A percentile compares a stretch with the other conserved stretches of the same genome.
phyloP scores from a whole-genome alignment of 2,888 invertebrate genomes.

The Nomada lathburiana region DNA sequence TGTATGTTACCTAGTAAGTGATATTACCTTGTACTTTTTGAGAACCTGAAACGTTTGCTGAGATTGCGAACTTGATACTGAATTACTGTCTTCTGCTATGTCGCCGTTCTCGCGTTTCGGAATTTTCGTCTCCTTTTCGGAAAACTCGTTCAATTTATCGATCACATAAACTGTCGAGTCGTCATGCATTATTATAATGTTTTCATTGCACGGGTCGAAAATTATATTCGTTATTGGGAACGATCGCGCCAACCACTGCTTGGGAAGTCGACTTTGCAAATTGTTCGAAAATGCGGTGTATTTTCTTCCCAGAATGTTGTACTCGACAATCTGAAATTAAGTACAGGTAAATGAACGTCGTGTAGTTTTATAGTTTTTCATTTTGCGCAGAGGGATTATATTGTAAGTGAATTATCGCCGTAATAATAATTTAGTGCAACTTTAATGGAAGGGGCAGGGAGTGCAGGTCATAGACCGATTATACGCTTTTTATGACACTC shows the following conservation, averaged over 20 bases:
- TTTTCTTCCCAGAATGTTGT: slow-evolving; percentile 87
- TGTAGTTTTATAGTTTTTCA: slow-evolving; percentile 58
- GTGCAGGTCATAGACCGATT: slow-evolving; percentile 57
- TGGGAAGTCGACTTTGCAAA: slow-evolving; percentile 85
- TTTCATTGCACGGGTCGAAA: slow-evolving; percentile 87
- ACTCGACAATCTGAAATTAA: slow-evolving; percentile 89
- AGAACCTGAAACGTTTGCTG: slow-evolving; percentile 83
- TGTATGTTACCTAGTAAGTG: background rate
- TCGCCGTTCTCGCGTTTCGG: slow-evolving; percentile 82
- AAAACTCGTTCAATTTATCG: slow-evolving; percentile 85
- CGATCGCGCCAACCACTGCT: slow-evolving; percentile 86
- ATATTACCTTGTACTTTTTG: slow-evolving; percentile 86
- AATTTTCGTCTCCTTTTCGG: slow-evolving; percentile 82
- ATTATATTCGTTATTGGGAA: slow-evolving; percentile 87
- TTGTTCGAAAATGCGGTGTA: slow-evolving; percentile 88
- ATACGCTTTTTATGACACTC: slow-evolving; percentile 60
- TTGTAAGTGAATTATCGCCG: slow-evolving; percentile 48
- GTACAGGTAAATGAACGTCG: slow-evolving; percentile 7
- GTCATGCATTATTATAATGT: slow-evolving; percentile 90
- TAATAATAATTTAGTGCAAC: slow-evolving; percentile 49
- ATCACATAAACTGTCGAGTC: slow-evolving; percentile 89
- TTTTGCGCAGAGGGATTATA: slow-evolving; percentile 50
- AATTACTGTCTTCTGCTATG: slow-evolving; percentile 79
- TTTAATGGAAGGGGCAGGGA: slow-evolving; percentile 6
- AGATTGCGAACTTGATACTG: slow-evolving; percentile 74